Evolutionary conservation across 2,113 vertebrate genomes (phyloP).

Genomic region (Nycticebus coucang): DNA sequence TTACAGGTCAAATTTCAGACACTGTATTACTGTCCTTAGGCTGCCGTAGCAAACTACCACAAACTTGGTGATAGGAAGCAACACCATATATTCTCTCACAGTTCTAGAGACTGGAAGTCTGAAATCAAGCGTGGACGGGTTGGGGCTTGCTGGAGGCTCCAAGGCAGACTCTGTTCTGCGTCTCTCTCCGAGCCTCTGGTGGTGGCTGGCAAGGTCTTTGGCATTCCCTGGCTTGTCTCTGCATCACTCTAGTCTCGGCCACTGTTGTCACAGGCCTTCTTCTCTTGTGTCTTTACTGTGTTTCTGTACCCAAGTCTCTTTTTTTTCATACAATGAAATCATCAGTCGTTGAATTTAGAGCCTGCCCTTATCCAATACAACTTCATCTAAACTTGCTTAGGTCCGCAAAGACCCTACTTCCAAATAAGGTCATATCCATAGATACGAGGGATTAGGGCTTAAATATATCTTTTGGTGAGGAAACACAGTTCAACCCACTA

Average conservation of each 20-base stretch:
- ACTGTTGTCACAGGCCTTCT: background rate
- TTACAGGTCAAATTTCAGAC: background rate
- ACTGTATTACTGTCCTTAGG: background rate
- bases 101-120: background rate
- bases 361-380: background rate
- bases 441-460: background rate
- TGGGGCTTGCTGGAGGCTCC: background rate
- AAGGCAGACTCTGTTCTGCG: background rate
- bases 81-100: background rate
- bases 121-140: background rate
- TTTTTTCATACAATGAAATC: background rate
- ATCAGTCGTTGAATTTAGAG: background rate
- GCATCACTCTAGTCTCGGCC: background rate
- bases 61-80: background rate
- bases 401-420: background rate
- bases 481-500: background rate
- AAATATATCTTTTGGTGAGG: background rate
- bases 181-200: background rate
- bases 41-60: background rate
- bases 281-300: background rate
- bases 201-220: no score
- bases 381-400: background rate
- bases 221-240: background rate
- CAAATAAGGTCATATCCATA: background rate
- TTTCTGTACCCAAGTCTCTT: background rate